phyloP scores from a whole-genome alignment of 2,888 invertebrate genomes.

The Sacculina carcini region DNA sequence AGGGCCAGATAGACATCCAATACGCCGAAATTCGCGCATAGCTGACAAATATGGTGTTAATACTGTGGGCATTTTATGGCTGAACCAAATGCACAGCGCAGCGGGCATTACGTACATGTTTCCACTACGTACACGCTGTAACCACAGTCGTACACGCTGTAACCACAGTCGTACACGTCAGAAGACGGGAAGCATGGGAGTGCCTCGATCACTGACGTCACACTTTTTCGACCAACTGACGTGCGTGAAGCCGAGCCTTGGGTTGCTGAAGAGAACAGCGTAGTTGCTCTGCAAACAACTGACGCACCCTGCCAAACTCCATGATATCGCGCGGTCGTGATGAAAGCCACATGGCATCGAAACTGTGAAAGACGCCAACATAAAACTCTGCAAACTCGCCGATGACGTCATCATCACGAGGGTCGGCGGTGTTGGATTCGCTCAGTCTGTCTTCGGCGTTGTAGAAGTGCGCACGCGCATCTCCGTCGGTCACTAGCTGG shows the following conservation, averaged over 20 bases:
- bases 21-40: no score
- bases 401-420: no score
- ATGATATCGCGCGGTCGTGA: constrained; percentile 78
- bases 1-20: no score
- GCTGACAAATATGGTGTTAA: no score
- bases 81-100: no score
- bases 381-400: constrained; percentile 63
- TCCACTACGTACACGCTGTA: no score
- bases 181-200: not conserved
- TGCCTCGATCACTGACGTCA: constrained; percentile 19
- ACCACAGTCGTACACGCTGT: no score
- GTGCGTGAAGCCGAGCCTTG: constrained; percentile 45
- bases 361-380: constrained; percentile 74
- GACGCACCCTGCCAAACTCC: constrained; percentile 71
- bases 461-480: constrained; percentile 71
- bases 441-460: constrained; percentile 30
- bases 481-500: constrained; percentile 46
- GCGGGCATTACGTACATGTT: no score
- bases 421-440: no score
- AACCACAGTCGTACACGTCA: no score
- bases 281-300: constrained; percentile 52
- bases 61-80: no score
- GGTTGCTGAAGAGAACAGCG: constrained; percentile 37
- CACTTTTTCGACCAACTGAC: constrained; percentile 44
- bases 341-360: constrained; percentile 79